Evolutionary conservation across 2,113 vertebrate genomes (phyloP).

Genomic region (Peromyscus polionotus): DNA sequence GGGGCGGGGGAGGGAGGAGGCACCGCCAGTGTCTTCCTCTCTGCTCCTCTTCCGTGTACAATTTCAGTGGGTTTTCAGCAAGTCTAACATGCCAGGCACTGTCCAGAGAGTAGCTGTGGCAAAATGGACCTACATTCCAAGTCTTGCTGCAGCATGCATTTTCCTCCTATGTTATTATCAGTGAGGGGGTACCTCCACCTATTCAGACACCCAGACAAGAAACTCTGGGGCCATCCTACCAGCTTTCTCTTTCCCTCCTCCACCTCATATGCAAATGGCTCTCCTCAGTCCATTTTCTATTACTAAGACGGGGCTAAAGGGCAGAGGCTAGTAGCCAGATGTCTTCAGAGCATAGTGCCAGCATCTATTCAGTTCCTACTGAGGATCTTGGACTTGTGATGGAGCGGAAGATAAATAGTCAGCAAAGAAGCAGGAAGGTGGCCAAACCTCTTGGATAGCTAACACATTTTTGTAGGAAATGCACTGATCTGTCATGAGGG

Average conservation of each 20-base stretch:
- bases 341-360: not conserved
- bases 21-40: not conserved
- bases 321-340: not conserved
- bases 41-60: not conserved
- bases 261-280: not conserved
- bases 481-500: not conserved
- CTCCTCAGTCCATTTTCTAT: not conserved
- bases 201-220: not conserved
- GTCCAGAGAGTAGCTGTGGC: not conserved
- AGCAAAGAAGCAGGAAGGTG: not conserved
- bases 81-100: not conserved
- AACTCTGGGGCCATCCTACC: not conserved
- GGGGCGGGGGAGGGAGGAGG: not conserved
- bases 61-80: not conserved
- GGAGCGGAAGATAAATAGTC: not conserved
- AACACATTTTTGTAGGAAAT: not conserved
- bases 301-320: not conserved
- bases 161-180: not conserved
- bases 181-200: not conserved
- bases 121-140: not conserved
- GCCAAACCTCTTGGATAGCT: not conserved
- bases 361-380: not conserved
- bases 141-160: not conserved
- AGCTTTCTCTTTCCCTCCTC: not conserved
- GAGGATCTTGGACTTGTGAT: too few species aligned